Base-by-base conservation (phyloP, 2,888 invertebrate species). In the Hirudinaria manillensis region DNA sequence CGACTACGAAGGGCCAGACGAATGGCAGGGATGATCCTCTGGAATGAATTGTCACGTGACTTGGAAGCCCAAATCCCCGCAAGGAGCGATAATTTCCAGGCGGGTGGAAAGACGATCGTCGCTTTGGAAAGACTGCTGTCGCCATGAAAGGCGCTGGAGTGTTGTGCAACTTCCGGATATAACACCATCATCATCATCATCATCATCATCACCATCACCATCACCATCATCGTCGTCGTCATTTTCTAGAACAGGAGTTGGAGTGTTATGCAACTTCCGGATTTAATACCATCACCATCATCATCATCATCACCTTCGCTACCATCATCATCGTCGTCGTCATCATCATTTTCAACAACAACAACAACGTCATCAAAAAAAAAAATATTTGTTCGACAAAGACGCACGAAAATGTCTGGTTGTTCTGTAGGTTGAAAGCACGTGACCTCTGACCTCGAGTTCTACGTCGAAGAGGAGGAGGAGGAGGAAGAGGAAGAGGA, bases 341-440 rank as follows among this genome's bases (percentile, higher is more conserved):
- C 72, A 56, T 71, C 71, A 71, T 71, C 71, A 71, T 71, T 51
- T n/a, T 71, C 71, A 45, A 45, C 38, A 71, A 1, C 71, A 71
- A 1, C 45, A 45, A 16, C 45, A 45, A 10, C 38, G 10, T 3
- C 24, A 24, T 3, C 27, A 61, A 19, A 55, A 19, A 55, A 19
- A 21, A 19, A 55, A 19, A 55, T 55, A 55, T 55, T 16, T 55
- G 55, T 55, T n/a, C n/a, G n/a, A n/a, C n/a, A n/a, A n/a, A n/a
- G n/a, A n/a, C n/a, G n/a, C n/a, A n/a, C n/a, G n/a, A n/a, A n/a
- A n/a, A n/a, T n/a, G n/a, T n/a, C n/a, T 55, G 21, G 21, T 55
- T 19, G 21, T 55, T 19, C 16, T 55, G 21, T 19, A 19, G 21
- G 21, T 55, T 19, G 21, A 19, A 55, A 55, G 16, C 16, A 55